Evolutionary conservation across 2,797 vertebrate species (phyloP).

Genomic region (Coregonus sp.): DNA sequence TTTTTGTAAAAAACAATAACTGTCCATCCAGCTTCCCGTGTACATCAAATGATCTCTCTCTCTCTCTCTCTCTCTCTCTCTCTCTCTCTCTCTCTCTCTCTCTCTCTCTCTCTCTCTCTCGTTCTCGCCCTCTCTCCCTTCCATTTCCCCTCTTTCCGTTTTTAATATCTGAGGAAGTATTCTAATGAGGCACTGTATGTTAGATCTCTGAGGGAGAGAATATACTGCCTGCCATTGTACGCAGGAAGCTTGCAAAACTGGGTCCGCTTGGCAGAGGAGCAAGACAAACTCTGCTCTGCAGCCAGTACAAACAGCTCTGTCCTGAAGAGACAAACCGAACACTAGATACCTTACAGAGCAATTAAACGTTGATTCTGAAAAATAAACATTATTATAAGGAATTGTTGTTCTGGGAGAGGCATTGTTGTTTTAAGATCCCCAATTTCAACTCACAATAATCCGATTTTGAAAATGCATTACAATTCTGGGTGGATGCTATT

Average conservation of each 20-base stretch:
- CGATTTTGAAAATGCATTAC: neutral
- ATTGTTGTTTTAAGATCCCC: neutral
- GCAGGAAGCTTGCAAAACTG: slow-evolving; percentile 18
- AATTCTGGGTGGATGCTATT: neutral
- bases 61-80: neutral
- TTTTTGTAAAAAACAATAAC: neutral
- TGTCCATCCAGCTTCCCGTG: too few species aligned
- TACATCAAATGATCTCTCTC: neutral
- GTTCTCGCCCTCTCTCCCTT: neutral
- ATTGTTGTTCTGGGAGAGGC: neutral
- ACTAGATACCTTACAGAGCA: neutral
- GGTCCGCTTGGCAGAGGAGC: slow-evolving; percentile 21
- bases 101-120: neutral
- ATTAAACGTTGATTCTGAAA: neutral
- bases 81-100: neutral
- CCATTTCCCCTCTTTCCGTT: neutral
- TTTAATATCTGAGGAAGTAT: neutral
- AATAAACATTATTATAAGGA: neutral
- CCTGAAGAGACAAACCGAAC: neutral
- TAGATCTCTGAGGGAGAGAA: slow-evolving; percentile 8
- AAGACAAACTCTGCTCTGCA: slow-evolving; percentile 10
- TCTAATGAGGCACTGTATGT: neutral
- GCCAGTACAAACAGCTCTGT: neutral
- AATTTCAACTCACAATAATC: neutral
- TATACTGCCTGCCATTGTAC: slow-evolving; percentile 11